Evolutionary conservation across 2,113 vertebrate genomes (phyloP), one percentile per base, ranked within the genome.

Genomic region (Perognathus longimembris): DNA sequence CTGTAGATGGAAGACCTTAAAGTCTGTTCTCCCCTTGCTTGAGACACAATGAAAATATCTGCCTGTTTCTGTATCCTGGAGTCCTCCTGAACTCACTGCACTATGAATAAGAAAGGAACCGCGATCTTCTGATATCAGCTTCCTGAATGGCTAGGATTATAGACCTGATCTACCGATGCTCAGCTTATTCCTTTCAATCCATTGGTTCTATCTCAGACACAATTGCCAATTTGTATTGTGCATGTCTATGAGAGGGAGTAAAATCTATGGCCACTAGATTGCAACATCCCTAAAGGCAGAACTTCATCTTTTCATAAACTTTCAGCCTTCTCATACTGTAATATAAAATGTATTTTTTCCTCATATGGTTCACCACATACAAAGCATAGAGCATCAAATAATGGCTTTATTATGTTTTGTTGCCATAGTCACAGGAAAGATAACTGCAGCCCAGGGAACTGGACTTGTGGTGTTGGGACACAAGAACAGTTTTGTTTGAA

Each of bases 191-290:
- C 57, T 14, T n/a, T 14, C 24, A 15, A 26, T 17, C 20, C 26
- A n/a, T 12, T 15, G n/a, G 9, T 18, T 28, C 45, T 8, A 45
- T 74, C 24, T 34, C 45, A 36, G 54, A 83, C 7, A 6, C 2
- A n/a, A 30, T 26, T 54, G 5, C 28, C 26, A 42, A 3, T 32
- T 8, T 42, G 24, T 7, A 84, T 30, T 6, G 32, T 0, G 36
- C 12, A 1, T 54, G 21, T 7, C 12, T 12, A 17, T 10, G 2
- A 8, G 1, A 1, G 30, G 17, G 24, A 12, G 1, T 36, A 40
- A 54, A 20, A 20, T 36, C 73, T 5, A 61, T 0, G 17, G 42
- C 20, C 22, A 34, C 22, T 10, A 30, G n/a, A 3, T 3, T n/a
- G 12, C 9, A 18, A 36, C 22, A 76, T 30, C 36, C 40, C 9